Evolutionary conservation across 2,888 invertebrate genomes (phyloP).

Genomic region (Phaedon cochleariae): DNA sequence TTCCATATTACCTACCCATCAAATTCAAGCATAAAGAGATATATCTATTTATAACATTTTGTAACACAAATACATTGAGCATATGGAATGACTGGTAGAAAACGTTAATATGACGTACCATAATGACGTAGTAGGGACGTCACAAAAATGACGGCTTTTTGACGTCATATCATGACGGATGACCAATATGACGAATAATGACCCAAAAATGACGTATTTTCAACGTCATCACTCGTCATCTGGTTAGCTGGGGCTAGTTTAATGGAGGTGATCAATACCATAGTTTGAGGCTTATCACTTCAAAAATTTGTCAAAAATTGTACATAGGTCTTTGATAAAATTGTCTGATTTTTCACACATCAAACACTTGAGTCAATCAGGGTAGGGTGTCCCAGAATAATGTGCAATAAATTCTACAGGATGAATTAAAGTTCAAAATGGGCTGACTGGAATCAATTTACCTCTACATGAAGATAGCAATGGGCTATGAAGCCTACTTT

Average conservation of each 20-base stretch:
- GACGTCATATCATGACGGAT: constrained; percentile 1
- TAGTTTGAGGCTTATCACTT: too few species aligned
- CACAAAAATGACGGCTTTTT: constrained; percentile 11
- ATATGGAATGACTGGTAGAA: not conserved
- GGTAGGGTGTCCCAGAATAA: too few species aligned
- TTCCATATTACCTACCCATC: not conserved
- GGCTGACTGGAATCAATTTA: too few species aligned
- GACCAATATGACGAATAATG: constrained; percentile 15
- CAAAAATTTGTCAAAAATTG: too few species aligned
- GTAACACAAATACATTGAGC: not conserved
- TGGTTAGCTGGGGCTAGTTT: constrained; percentile 17
- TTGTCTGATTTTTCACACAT: too few species aligned
- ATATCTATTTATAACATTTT: not conserved
- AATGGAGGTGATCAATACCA: too few species aligned
- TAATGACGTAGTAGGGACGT: not conserved
- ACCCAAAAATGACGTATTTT: constrained; percentile 8
- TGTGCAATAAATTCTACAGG: too few species aligned
- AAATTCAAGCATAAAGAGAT: not conserved
- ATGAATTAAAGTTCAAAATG: too few species aligned
- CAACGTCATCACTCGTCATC: constrained; percentile 11
- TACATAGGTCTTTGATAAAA: too few species aligned
- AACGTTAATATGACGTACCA: not conserved
- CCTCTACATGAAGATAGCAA: too few species aligned
- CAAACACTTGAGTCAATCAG: too few species aligned
- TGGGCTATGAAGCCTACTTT: too few species aligned